Evolutionary conservation across 2,113 vertebrate genomes (phyloP), one percentile per base, ranked within the genome.

Genomic region (Proteles cristata): DNA sequence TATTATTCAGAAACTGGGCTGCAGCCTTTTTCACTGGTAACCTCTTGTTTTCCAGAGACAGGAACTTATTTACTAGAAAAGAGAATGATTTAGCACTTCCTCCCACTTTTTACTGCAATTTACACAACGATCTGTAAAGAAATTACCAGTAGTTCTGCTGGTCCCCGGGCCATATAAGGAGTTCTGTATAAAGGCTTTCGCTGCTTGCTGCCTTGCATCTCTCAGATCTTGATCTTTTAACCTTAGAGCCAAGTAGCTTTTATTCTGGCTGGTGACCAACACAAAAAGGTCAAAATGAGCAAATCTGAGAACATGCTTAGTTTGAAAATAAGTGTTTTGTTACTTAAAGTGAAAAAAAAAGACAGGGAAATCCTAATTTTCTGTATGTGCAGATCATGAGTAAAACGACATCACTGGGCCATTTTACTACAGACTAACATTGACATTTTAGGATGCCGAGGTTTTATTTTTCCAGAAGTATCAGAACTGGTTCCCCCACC

Each of bases 41-140:
- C 53, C 92, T 99, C 98, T 99, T 99, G 82, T 99, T 99, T 82
- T 98, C 97, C 68, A 99, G 96, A 7, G 99, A 99, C 71, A 99
- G 99, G 98, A 99, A 98, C 33, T 99, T 98, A 58, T 99, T 99
- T 86, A 98, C 99, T 99, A 96, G 3, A 23, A 96, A 92, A 94
- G 81, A 96, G 2, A 33, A 33, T 63, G 35, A 84, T 9, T 91
- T 83, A 2, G 16, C 45, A 53, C 19, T 89, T 94, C 39, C 39
- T 39, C 39, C 4, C 39, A 39, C 39, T 39, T 39, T 39, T 39
- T 39, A 39, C 39, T 39, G 39, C 39, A 39, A 39, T 39, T 39
- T 39, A 39, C 39, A 39, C 39, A 39, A 39, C 3, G 39, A 39
- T 39, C 39, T 1, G 4, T 2, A 33, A 31, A 48, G 58, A 61